A percentile compares a stretch with the other conserved stretches of the same genome.
Evolutionary conservation across 2,797 vertebrate species (phyloP).

Genomic region (Argyrosomus regius): DNA sequence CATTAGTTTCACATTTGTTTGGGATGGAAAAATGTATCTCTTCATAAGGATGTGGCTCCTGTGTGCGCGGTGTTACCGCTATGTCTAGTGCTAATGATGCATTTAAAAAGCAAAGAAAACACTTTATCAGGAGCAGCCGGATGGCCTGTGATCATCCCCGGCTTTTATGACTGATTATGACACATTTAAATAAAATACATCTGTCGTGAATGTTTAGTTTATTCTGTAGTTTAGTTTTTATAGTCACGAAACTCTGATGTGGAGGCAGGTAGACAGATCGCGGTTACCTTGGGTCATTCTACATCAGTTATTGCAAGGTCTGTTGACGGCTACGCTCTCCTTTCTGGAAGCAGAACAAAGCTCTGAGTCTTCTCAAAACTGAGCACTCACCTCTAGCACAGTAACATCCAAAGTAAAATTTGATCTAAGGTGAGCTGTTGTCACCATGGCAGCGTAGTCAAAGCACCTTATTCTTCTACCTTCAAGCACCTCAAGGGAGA

Average conservation of each 20-base stretch:
- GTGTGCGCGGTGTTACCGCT: not conserved
- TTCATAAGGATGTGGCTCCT: constrained; percentile 27
- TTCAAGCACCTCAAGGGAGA: constrained; percentile 39
- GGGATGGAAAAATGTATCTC: constrained; percentile 44
- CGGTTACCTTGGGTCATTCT: constrained; percentile 43
- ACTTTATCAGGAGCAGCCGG: constrained; percentile 23
- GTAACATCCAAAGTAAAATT: constrained; percentile 60
- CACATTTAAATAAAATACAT: constrained; percentile 26
- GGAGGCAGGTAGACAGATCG: constrained; percentile 22
- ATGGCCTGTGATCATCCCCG: constrained; percentile 23
- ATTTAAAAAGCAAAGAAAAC: constrained; percentile 44
- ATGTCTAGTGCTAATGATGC: constrained; percentile 52
- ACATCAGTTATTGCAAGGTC: constrained; percentile 39
- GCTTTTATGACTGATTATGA: constrained; percentile 34
- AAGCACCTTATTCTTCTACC: constrained; percentile 45
- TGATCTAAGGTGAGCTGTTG: constrained; percentile 64
- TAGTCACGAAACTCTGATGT: not conserved
- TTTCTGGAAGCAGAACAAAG: constrained; percentile 50
- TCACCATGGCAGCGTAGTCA: constrained; percentile 59
- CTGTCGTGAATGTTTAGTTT: constrained; percentile 10
- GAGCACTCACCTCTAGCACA: constrained; percentile 54
- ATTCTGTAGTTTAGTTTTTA: constrained; percentile 27
- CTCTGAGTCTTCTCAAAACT: constrained; percentile 45
- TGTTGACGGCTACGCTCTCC: constrained; percentile 41
- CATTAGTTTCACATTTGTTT: constrained; percentile 71